A percentile compares a stretch with the other conserved stretches of the same genome.
Conservation (phyloP, 2,113 vertebrate genomes). For the Paramisgurnus dabryanus region DNA sequence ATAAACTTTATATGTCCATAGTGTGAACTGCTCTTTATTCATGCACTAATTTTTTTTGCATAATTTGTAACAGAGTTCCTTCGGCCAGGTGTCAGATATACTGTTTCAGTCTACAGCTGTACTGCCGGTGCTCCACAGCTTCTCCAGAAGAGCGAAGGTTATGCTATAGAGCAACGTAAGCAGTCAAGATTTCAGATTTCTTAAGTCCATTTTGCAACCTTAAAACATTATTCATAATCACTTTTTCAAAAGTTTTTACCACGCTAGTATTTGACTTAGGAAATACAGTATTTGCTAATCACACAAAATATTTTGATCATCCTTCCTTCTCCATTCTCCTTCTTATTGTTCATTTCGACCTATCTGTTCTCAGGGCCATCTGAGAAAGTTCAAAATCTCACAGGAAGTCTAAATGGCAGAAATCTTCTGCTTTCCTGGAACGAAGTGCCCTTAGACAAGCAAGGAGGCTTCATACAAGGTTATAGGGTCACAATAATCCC, state of each 20-base stretch:
- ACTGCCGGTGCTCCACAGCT: constrained; percentile 53
- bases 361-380: constrained; percentile 33
- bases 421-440: constrained; percentile 61
- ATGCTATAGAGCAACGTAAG: constrained; percentile 63
- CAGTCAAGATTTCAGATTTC: no score
- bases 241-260: no score
- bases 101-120: constrained; percentile 66
- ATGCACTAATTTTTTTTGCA: no score
- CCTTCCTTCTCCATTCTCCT: neutral
- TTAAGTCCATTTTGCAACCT: neutral
- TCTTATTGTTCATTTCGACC: neutral
- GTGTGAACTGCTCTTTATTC: neutral
- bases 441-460: constrained; percentile 36
- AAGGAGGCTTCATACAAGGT: constrained; percentile 60
- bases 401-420: neutral
- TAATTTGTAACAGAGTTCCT: constrained; percentile 55
- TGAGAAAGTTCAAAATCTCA: constrained; percentile 18
- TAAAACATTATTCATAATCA: no score
- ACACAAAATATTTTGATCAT: neutral
- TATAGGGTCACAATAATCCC: constrained; percentile 48
- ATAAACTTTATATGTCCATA: neutral
- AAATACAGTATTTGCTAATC: no score
- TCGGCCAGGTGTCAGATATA: constrained; percentile 58
- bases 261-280: no score
- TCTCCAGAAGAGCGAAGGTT: constrained; percentile 62